Conservation (phyloP, 2,797 vertebrate genomes). For the Vipera ursinii region DNA sequence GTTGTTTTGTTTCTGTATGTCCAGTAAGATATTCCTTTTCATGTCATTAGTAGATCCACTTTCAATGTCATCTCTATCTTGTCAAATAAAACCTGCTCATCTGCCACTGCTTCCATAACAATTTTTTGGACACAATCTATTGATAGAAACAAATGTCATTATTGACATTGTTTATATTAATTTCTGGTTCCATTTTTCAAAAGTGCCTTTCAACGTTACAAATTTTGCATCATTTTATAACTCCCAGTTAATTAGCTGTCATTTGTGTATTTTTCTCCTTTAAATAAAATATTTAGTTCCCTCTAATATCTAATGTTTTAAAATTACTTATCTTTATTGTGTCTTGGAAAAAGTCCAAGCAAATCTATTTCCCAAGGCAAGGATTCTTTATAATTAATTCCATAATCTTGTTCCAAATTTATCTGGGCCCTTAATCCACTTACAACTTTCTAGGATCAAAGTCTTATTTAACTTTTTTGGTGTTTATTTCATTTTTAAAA, state of each 20-base stretch:
- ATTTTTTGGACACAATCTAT: not conserved
- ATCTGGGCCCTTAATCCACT: not conserved
- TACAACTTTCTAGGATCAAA: not conserved
- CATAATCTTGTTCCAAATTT: not conserved
- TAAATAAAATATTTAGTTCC: not conserved
- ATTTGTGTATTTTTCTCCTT: not conserved
- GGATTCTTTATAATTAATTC: not conserved
- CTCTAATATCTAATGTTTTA: not conserved
- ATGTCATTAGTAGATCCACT: not conserved
- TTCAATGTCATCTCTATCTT: not conserved
- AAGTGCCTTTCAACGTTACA: not conserved
- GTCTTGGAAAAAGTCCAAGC: not conserved
- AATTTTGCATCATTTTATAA: not conserved
- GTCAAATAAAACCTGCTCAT: not conserved
- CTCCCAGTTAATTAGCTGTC: not conserved
- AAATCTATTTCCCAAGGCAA: not conserved
- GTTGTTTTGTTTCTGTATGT: not conserved
- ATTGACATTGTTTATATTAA: not conserved
- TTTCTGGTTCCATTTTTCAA: not conserved
- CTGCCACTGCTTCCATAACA: not conserved
- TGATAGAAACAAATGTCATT: not conserved
- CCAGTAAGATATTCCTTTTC: not conserved
- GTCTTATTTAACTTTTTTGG: not conserved
- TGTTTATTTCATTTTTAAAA: not conserved
- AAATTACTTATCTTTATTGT: not conserved